Base-by-base conservation (phyloP, 2,113 vertebrate genomes). In the Chionis minor region DNA sequence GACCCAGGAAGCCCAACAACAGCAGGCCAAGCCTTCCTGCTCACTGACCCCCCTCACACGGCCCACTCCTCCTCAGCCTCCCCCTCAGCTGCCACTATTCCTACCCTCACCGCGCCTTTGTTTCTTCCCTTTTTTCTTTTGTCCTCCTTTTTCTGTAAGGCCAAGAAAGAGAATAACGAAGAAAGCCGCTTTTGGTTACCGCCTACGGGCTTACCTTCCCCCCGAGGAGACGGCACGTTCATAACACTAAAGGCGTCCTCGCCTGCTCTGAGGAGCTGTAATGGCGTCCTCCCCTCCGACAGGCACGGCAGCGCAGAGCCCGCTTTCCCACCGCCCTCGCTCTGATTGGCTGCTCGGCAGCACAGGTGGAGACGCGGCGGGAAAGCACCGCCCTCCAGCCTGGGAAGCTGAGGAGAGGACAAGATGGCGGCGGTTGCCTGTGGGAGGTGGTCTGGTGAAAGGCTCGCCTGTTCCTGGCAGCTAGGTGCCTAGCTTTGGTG, bases 271-370 rank as follows among this genome's bases (percentile, higher is more conserved):
- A 22, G 2, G 21, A 26, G 3, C 71, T 6, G 7, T 0, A 3
- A 21, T 10, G 24, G 3, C 19, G 1, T 2, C 7, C 9, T 0
- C 30, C 4, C 4, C 19, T 0, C 7, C 19, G 0, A 0, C 27
- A 14, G 6, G 5, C 3, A 5, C 6, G 1, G 8, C 2, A 8
- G 2, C 0, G 0, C 3, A 2, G 3, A 7, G 0, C 6, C 9
- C 1, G 2, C 40, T 47, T 84, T 85, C 91, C 91, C 33, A 8
- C 73, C 7, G 0, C 8, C 5, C 17, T 10, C 9, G 2, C 63
- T 54, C 72, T 81, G 32, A 83, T 92, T 95, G 85, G 78, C 49
- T 73, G 63, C 2, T 27, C 2, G 4, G 21, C 16, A 7, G 45
- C 6, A 10, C 12, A 19, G 45, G 56, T 10, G 12, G 62, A 3